These are phyloP conservation scores for Steinernema hermaphroditum DNA, from an alignment of 2,888 invertebrate species.

Conservation along the genomic window DNA sequence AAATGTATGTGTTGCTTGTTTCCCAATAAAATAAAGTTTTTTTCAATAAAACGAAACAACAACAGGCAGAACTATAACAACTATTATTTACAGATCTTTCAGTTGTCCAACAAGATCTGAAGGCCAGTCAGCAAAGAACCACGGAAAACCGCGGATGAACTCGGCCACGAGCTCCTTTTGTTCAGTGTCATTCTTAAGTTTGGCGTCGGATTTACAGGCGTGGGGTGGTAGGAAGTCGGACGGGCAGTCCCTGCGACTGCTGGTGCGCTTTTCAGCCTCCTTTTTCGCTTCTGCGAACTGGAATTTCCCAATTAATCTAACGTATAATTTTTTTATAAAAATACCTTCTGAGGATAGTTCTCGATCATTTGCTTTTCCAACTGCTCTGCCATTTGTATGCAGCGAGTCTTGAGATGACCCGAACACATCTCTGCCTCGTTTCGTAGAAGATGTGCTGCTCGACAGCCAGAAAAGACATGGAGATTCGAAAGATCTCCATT, in stretches of 20 bases:
- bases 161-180: neutral
- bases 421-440: neutral
- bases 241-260: neutral
- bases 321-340: too few relatives aligned
- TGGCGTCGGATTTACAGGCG: neutral
- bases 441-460: neutral
- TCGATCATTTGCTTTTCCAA: neutral
- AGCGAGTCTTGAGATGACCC: neutral
- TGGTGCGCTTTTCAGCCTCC: neutral
- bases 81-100: neutral
- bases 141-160: neutral
- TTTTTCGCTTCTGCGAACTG: neutral
- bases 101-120: neutral
- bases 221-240: neutral
- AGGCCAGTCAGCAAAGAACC: slow-evolving; percentile 7
- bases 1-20: too few relatives aligned
- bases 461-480: neutral
- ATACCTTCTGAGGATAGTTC: neutral
- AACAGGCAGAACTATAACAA: neutral
- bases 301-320: too few relatives aligned
- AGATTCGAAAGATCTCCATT: neutral
- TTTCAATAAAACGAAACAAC: too few relatives aligned
- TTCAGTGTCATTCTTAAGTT: neutral
- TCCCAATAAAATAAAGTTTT: too few relatives aligned
- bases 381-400: neutral